Evolutionary conservation across 2,113 vertebrate species (phyloP).

Genomic region (Alethe castanea): DNA sequence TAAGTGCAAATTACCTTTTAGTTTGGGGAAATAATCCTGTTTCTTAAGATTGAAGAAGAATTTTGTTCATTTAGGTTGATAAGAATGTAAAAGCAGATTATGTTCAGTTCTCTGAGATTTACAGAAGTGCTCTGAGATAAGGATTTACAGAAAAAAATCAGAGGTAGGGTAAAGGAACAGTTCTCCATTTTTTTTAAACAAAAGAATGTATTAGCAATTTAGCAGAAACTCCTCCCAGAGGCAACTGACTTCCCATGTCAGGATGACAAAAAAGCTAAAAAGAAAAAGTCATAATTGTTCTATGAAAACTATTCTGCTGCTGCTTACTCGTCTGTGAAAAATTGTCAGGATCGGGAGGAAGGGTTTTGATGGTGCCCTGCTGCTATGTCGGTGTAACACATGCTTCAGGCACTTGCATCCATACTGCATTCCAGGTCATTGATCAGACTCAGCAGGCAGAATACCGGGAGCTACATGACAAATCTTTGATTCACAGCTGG

Average conservation of each 20-base stretch:
- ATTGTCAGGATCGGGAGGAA: slow-evolving; percentile 75
- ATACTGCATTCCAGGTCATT: slow-evolving; percentile 85
- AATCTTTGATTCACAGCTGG: slow-evolving; percentile 87
- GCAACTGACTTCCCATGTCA: slow-evolving; percentile 51
- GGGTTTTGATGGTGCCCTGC: slow-evolving; percentile 83
- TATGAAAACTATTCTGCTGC: slow-evolving; percentile 68
- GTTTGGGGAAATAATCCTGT: background rate
- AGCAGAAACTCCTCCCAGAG: background rate
- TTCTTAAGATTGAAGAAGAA: background rate
- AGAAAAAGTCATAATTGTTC: slow-evolving; percentile 68
- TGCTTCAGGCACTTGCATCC: slow-evolving; percentile 81
- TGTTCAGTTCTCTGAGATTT: background rate
- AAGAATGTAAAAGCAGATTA: background rate
- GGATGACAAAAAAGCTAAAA: slow-evolving; percentile 54
- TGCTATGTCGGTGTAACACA: slow-evolving; percentile 83
- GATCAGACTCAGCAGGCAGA: slow-evolving; percentile 75
- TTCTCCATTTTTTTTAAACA: background rate
- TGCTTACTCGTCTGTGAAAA: slow-evolving; percentile 89
- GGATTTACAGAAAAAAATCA: background rate
- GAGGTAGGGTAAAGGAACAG: background rate
- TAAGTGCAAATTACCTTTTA: background rate
- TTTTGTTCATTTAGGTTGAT: background rate
- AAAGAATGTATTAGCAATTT: background rate
- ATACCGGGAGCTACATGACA: slow-evolving; percentile 73
- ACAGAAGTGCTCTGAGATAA: background rate